Percentiles rank a stretch among this genome's conserved stretches.
These are phyloP conservation scores for Scaptomyza parva DNA, from an alignment of 2,888 invertebrate species.

Conservation along the genomic window DNA sequence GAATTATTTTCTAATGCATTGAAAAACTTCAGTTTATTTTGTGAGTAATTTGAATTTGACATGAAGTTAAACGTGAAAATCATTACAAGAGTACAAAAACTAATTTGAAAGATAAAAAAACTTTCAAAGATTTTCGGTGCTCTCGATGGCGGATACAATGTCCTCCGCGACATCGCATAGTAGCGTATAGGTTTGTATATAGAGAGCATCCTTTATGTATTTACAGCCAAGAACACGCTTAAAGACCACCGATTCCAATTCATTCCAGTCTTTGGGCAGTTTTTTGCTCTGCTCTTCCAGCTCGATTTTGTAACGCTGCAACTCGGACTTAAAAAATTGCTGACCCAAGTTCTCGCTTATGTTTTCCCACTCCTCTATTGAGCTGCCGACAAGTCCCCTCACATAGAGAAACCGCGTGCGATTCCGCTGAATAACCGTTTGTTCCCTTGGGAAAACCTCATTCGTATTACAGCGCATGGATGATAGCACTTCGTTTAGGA, in stretches of 20 bases:
- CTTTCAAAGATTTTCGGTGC: constrained; percentile 49
- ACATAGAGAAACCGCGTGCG: constrained; percentile 68
- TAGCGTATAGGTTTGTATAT: constrained; percentile 76
- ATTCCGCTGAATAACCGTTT: constrained; percentile 48
- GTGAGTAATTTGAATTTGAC: constrained; percentile 30
- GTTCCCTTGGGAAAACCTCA: constrained; percentile 36
- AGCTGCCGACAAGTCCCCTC: constrained; percentile 65
- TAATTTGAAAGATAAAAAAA: background rate
- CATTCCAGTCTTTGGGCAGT: constrained; percentile 11
- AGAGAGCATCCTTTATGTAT: constrained; percentile 73
- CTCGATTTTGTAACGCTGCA: constrained; percentile 31
- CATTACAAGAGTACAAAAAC: constrained; percentile 23
- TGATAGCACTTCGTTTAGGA: constrained; percentile 38
- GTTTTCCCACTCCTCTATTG: constrained; percentile 73
- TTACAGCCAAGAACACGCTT: constrained; percentile 57
- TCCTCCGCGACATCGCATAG: constrained; percentile 77
- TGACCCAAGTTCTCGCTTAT: constrained; percentile 54
- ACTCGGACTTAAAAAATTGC: constrained; percentile 64
- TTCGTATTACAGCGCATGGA: constrained; percentile 46
- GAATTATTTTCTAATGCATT: constrained; percentile 5
- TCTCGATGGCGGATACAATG: constrained; percentile 79
- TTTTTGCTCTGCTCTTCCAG: constrained; percentile 13
- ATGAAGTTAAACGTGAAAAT: constrained; percentile 26
- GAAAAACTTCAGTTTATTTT: constrained; percentile 18
- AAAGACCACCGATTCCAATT: constrained; percentile 27